phyloP scores from a whole-genome alignment of 2,113 vertebrate genomes.

The Misgurnus anguillicaudatus region DNA sequence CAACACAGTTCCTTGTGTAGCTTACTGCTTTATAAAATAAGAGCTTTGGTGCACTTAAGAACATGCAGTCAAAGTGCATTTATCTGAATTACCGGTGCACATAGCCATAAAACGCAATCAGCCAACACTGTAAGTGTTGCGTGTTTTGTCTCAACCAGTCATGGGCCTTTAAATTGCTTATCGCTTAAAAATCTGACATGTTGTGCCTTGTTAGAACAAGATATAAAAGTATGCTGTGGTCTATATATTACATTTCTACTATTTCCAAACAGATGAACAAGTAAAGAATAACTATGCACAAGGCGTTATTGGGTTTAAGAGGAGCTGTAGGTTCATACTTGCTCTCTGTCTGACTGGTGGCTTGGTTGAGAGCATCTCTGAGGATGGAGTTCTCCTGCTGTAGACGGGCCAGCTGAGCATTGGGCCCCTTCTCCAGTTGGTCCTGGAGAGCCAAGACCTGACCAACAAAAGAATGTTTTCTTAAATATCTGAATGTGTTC shows the following conservation, averaged over 20 bases:
- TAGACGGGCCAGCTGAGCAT: slow-evolving; percentile 85
- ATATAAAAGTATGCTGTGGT: neutral
- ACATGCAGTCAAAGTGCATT: too few species aligned
- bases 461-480: neutral
- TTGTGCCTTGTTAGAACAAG: neutral
- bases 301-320: neutral
- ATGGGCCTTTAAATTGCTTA: too few species aligned
- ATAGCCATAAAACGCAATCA: too few species aligned
- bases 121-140: too few species aligned
- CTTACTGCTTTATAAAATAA: too few species aligned
- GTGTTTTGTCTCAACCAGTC: too few species aligned
- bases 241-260: neutral
- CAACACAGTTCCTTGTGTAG: too few species aligned
- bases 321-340: slow-evolving; percentile 76
- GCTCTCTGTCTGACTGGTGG: slow-evolving; percentile 93
- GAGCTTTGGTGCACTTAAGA: too few species aligned
- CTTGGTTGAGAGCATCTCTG: slow-evolving; percentile 91
- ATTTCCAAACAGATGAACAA: neutral
- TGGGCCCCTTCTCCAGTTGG: slow-evolving; percentile 91
- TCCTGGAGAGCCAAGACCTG: slow-evolving; percentile 89
- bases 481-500: too few species aligned
- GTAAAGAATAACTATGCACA: neutral
- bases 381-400: slow-evolving; percentile 97
- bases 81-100: too few species aligned
- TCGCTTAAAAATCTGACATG: too few species aligned